Evolutionary conservation across 2,888 invertebrate species (phyloP).

Genomic region (Pseudococcus jackbeardsleyi): DNA sequence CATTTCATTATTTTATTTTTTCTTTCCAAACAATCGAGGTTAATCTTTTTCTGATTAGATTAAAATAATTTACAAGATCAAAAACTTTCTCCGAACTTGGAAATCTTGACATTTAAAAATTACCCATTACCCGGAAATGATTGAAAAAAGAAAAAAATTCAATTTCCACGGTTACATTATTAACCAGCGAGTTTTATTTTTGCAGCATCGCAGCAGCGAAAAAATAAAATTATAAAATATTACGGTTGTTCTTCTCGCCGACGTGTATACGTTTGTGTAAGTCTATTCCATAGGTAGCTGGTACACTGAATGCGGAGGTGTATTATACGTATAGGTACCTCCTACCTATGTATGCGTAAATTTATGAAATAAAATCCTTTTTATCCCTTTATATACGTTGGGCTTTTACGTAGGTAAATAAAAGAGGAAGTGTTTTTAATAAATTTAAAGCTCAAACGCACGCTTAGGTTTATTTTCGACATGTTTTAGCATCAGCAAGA

Average conservation of each 20-base stretch:
- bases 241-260: conserved; percentile 1
- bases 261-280: background rate
- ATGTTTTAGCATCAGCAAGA: background rate
- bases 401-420: conserved; percentile 31
- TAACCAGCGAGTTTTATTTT: conserved; percentile 29
- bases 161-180: conserved; percentile 41
- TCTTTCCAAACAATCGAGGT: background rate
- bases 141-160: conserved; percentile 32
- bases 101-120: conserved; percentile 24
- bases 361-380: conserved; percentile 41
- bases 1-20: background rate
- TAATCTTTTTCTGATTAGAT: background rate
- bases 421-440: conserved; percentile 38
- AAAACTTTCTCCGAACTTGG: background rate
- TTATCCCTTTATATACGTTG: conserved; percentile 23
- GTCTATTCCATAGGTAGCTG: background rate
- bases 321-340: background rate
- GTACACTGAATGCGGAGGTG: background rate
- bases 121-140: conserved; percentile 42
- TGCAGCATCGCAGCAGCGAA: background rate
- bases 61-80: conserved; percentile 12
- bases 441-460: conserved; percentile 21
- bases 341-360: background rate
- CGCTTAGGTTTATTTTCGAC: conserved; percentile 17
- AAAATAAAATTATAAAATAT: conserved; percentile 42